Base-by-base conservation (phyloP, 2,113 vertebrate species). In the Axis porcinus region DNA sequence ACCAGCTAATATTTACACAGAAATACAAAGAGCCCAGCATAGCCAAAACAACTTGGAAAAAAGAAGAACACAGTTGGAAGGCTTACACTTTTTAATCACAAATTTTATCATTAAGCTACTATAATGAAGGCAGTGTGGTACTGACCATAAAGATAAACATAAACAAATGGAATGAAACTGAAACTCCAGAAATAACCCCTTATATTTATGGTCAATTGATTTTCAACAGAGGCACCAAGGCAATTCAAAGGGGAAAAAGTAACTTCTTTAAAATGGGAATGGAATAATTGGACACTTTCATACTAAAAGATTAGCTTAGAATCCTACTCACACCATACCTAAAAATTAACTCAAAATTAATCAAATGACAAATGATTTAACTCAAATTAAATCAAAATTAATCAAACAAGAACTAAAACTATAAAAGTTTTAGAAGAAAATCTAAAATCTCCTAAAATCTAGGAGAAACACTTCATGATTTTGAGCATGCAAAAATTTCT, bases 291-390 rank as follows among this genome's bases (percentile, higher is more conserved):
- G 15, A 13, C 36, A 45, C 30, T 45, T 21, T 25, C 43, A 9
- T 11, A 27, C 16, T 70, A 50, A 86, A 83, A 92, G 82, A 78
- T 30, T 45, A 58, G 23, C 64, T 12, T 91, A 67, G 13, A 91
- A 21, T 25, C 58, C 55, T 93, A 82, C 30, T 67, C 62, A 91
- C 0, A 40, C 17, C 14, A 91, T 60, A 84, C 9, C 84, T 57
- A 92, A 57, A 86, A 93, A 50, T 62, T 76, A 90, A 90, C 45
- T 94, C 86, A 86, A 92, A 97, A 89, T 89, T 93, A 92, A 90
- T 74, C 21, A 70, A 40, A 93, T 21, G 9, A 40, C 70, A 70
- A 70, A 40, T 70, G n/a, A 70, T 70, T 70, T 70, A 70, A 40
- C 67, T 70, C 67, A 70, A 23, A 19, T 64, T 19, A n/a, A 64